These are phyloP conservation scores for Glyphotaelius pellucidus DNA, from an alignment of 2,888 invertebrate species.

Conservation along the genomic window DNA sequence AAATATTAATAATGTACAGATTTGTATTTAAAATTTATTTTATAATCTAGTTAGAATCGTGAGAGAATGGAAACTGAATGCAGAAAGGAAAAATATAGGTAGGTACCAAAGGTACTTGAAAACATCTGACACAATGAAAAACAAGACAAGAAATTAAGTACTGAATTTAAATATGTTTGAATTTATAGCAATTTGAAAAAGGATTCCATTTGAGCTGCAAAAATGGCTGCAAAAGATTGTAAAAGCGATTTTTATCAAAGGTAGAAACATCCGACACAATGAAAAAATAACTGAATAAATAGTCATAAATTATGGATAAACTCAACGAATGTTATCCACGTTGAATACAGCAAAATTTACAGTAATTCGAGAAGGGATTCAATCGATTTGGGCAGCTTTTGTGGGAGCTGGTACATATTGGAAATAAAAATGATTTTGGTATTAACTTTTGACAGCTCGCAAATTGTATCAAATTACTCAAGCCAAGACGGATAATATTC, in stretches of 20 bases:
- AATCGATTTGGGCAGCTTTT: background rate
- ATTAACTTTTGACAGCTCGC: background rate
- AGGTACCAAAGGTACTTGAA: no score
- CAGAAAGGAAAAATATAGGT: no score
- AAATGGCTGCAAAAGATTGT: background rate
- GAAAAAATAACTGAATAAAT: background rate
- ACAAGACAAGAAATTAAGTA: no score
- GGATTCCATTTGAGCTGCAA: no score
- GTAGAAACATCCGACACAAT: background rate
- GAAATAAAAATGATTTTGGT: background rate
- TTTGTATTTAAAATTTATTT: no score
- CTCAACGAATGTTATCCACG: no score
- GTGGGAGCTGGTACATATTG: background rate
- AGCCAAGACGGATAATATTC: background rate
- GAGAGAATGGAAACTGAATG: no score
- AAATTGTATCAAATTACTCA: background rate
- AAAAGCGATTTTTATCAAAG: background rate
- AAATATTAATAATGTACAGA: no score
- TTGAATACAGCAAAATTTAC: background rate
- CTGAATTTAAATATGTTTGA: no score
- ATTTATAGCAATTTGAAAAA: no score
- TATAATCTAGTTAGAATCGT: no score
- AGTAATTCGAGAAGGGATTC: background rate
- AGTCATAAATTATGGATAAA: background rate
- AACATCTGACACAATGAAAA: no score